phyloP scores from a whole-genome alignment of 2,888 invertebrate genomes.

The Sinohyriopsis cumingii region DNA sequence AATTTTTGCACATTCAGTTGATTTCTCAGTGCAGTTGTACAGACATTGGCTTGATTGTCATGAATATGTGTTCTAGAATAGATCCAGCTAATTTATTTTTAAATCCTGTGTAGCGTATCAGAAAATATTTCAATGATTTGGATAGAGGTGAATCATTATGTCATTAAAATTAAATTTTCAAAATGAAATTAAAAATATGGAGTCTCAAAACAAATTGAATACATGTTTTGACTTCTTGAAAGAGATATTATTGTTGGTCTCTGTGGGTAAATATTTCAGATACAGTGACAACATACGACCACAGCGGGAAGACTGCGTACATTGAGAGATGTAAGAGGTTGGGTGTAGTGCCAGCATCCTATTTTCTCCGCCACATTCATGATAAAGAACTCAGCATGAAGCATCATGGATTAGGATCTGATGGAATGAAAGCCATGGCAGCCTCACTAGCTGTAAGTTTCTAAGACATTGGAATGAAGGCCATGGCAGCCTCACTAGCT shows the following conservation, averaged over 20 bases:
- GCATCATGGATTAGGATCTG: conserved; percentile 68
- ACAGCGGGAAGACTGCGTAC: conserved; percentile 65
- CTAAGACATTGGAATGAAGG: conserved; percentile 58
- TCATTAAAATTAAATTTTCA: not conserved
- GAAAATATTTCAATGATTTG: not conserved
- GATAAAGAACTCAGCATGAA: conserved; percentile 65
- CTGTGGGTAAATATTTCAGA: conserved; percentile 34
- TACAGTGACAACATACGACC: conserved; percentile 59
- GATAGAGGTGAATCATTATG: not conserved
- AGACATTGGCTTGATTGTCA: not conserved
- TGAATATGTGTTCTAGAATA: not conserved
- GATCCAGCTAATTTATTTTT: not conserved
- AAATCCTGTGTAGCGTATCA: not conserved
- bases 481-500: conserved; percentile 67
- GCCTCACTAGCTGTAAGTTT: conserved; percentile 65
- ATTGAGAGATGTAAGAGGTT: conserved; percentile 66
- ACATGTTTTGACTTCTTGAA: not conserved
- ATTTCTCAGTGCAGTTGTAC: too few species aligned
- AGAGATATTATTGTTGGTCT: not conserved
- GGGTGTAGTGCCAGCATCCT: conserved; percentile 69
- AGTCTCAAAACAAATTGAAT: not conserved
- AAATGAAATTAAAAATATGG: not conserved
- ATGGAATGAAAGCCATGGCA: conserved; percentile 68
- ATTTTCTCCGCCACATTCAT: conserved; percentile 69
- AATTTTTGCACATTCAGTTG: too few species aligned